Conservation (phyloP, 2,113 vertebrate genomes). For the Microtus richardsoni region DNA sequence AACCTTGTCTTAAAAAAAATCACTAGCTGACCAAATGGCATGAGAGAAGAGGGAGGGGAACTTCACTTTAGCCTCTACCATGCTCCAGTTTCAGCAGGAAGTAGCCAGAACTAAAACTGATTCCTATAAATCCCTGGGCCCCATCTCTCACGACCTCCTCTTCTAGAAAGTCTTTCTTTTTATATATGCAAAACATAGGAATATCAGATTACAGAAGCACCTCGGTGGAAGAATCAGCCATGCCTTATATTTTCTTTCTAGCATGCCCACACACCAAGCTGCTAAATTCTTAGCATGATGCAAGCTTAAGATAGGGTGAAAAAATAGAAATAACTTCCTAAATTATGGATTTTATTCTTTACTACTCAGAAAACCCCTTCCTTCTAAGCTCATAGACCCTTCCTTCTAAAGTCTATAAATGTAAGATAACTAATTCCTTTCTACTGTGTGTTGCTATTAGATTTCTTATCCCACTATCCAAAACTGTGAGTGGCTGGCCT, state of each 20-base stretch:
- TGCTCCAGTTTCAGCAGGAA: neutral
- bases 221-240: neutral
- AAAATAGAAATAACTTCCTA: neutral
- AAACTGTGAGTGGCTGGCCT: neutral
- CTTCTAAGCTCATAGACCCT: neutral
- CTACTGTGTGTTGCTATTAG: neutral
- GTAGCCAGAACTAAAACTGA: neutral
- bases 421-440: neutral
- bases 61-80: neutral
- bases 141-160: neutral
- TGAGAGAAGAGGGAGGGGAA: neutral
- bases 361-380: neutral
- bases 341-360: neutral
- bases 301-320: neutral
- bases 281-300: neutral
- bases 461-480: neutral
- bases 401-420: neutral
- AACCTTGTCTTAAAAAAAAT: neutral
- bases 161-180: neutral
- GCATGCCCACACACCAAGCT: neutral
- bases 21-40: neutral
- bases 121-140: neutral
- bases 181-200: neutral
- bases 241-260: neutral
- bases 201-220: neutral